Percentiles rank a stretch among this genome's conserved stretches.
phyloP scores from a whole-genome alignment of 2,113 vertebrate species.

The Corythoichthys haematopterus region DNA sequence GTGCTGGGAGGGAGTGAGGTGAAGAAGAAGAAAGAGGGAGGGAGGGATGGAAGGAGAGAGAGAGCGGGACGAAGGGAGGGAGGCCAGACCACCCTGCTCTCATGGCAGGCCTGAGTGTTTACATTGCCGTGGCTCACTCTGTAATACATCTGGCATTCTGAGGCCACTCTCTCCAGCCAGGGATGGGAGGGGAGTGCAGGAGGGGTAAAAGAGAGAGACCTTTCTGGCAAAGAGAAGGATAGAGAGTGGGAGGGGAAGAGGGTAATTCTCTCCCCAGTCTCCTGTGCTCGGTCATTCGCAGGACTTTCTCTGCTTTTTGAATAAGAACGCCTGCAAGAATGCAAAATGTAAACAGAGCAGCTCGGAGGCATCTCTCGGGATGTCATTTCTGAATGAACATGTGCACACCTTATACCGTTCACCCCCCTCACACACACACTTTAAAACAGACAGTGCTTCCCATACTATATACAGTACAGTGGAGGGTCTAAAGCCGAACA shows the following conservation, averaged over 20 bases:
- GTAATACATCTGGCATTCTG: constrained; percentile 99
- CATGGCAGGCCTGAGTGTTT: constrained; percentile 94
- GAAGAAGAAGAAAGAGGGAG: constrained; percentile 55
- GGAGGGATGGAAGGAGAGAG: constrained; percentile 50
- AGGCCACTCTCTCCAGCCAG: constrained; percentile 85
- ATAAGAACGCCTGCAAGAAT: constrained; percentile 74
- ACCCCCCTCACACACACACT: constrained; percentile 4
- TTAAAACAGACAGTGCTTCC: constrained; percentile 12
- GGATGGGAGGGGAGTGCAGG: constrained; percentile 9
- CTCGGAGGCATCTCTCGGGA: constrained; percentile 69
- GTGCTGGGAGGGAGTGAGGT: constrained; percentile 58
- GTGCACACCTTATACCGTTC: constrained; percentile 24
- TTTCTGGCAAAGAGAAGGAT: constrained; percentile 47
- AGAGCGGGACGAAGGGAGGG: constrained; percentile 54
- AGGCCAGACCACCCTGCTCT: constrained; percentile 93
- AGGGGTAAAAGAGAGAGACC: constrained; percentile 45
- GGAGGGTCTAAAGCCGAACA: background rate
- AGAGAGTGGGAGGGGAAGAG: constrained; percentile 18
- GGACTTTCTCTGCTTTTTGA: constrained; percentile 73
- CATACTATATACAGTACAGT: constrained; percentile 6
- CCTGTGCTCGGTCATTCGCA: constrained; percentile 68
- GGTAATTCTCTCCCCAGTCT: constrained; percentile 61
- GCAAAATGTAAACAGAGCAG: constrained; percentile 73
- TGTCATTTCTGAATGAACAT: constrained; percentile 71
- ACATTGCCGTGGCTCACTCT: constrained; percentile 97